Base-by-base conservation (phyloP, 2,113 vertebrate species). In the Pangasianodon gigas region DNA sequence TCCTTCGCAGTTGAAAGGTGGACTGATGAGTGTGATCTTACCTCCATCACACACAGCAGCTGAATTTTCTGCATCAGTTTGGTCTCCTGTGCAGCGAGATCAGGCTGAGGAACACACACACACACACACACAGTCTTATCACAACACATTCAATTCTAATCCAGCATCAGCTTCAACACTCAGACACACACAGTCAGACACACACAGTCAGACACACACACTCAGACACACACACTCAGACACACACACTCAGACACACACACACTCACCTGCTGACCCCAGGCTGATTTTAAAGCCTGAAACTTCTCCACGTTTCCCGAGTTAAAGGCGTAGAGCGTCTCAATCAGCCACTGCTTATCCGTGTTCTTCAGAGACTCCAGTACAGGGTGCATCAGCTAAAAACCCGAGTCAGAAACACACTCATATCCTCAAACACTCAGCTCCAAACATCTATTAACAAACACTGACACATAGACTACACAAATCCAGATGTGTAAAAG, bases 11-110 rank as follows among this genome's bases (percentile, higher is more conserved):
- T 37, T 37, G 37, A 37, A 37, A 37, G 37, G 37, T 37, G 37
- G 37, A 37, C 37, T 37, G 1, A 37, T 37, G 37, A 37, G 37
- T 37, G 37, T 37, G 37, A 37, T 26, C 95, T 96, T 89, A 99
- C 98, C 98, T 99, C 98, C 98, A 99, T 99, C 32, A 99, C 97
- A 91, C 98, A 99, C 1, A 99, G 56, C 67, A 99, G 95, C 92
- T 99, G 98, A 88, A 99, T 99, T 92, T 99, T 99, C 93, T 99
- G 96, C 96, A 99, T 97, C 37, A 99, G 96, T 80, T 98, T 98
- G 0, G 95, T 85, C 90, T 99, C 98, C 0, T 99, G 97, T 4
- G 98, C 96, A 24, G 98, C 97, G 1, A 99, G 95, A 62, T 99
- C 98, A 0, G 98, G 98, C 98, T 99, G 92, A 1, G 89, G 51